Percentiles rank a stretch among this genome's conserved stretches.
Conservation (phyloP, 1,140 invertebrate species). For the Philaenus spumarius region DNA sequence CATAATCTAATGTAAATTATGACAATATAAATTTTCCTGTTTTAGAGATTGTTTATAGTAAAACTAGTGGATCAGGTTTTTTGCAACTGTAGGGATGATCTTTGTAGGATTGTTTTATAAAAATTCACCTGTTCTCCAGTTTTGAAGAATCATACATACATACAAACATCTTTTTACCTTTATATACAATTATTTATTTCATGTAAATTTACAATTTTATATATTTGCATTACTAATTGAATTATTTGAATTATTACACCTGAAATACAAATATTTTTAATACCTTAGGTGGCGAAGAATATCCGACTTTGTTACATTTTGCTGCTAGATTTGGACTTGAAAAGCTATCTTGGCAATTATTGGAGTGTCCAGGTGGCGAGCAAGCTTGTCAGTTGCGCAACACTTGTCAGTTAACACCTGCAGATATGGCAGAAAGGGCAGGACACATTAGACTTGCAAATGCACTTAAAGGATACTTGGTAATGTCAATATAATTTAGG, state of each 20-base stretch:
- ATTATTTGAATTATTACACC: not conserved
- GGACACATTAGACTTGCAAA: constrained; percentile 62
- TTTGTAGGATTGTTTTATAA: too few relatives aligned
- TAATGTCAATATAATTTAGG: constrained; percentile 35
- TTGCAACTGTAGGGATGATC: too few relatives aligned
- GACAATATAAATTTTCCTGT: too few relatives aligned
- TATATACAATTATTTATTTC: not conserved
- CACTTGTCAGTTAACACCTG: constrained; percentile 65
- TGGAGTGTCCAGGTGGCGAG: constrained; percentile 77
- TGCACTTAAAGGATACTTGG: constrained; percentile 67
- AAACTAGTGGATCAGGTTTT: too few relatives aligned
- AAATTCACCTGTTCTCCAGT: too few relatives aligned
- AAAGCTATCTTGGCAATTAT: constrained; percentile 67
- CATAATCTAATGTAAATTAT: too few relatives aligned
- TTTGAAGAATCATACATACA: too few relatives aligned
- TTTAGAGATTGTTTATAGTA: too few relatives aligned
- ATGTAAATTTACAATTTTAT: not conserved
- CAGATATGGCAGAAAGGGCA: constrained; percentile 68
- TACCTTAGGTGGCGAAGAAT: constrained; percentile 62
- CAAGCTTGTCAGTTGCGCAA: constrained; percentile 72
- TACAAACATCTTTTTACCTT: too few relatives aligned
- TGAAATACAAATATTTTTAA: not conserved
- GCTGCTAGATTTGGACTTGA: constrained; percentile 78
- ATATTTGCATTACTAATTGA: not conserved
- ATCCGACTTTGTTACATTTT: constrained; percentile 82